Base-by-base conservation (phyloP, 2,888 invertebrate species). In the Tenodera sinensis region DNA sequence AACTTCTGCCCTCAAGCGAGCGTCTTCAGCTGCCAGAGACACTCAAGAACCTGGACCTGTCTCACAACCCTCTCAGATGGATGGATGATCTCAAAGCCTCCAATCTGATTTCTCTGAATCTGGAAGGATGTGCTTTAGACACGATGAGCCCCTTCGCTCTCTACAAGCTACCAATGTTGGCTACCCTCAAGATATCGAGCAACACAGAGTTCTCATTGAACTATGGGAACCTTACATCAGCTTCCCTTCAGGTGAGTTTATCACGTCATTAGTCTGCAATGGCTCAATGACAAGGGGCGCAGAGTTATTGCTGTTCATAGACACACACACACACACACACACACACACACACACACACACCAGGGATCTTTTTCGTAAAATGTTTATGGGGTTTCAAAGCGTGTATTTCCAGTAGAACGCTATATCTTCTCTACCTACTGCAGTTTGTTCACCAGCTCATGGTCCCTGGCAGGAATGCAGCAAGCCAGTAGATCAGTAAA, bases 1-100 rank as follows among this genome's bases (percentile, higher is more conserved):
- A 2, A 14, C 34, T 3, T 14, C 3, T 87, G 25, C 54, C 54
- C 25, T 27, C 81, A 6, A 34, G 87, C 4, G 15, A 87, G 12
- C 28, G 34, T 2, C 28, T 87, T 15, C 25, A 12, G 14, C n/a
- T 30, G 6, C 83, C 83, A n/a, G 30, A 28, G 27, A 89, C 83
- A n/a, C 86, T 90, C 7, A 28, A 28, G n/a, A 82, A 85, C n/a
- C 88, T 90, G 20, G 88, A 88, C 27, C 54, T 90, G 30, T 89
- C 90, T 2, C 34, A 71, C 12, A 90, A 90, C 81, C 89, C 85
- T 20, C 28, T 90, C 9, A 88, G 88, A 25, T 90, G 90, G 90
- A 34, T 89, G 8, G 85, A 42, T 3, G 83, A 85, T 15, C 83
- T 90, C 15, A 25, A 34, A 12, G 87, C 89, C 28, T 12, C 71